Evolutionary conservation across 2,113 vertebrate species (phyloP).

Genomic region (Lepus europaeus): DNA sequence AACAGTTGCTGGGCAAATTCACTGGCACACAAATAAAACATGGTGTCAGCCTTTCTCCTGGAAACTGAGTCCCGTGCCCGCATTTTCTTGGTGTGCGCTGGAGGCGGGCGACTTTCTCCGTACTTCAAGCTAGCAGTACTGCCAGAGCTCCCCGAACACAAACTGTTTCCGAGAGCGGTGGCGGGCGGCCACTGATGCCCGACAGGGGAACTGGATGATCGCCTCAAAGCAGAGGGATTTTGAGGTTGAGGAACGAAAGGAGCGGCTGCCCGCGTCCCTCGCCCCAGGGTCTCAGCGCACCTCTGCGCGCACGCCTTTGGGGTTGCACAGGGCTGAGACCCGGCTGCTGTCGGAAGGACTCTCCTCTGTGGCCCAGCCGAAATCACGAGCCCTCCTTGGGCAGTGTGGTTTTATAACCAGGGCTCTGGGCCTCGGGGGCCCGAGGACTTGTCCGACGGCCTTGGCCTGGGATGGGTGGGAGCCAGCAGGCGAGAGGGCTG

Average conservation of each 20-base stretch:
- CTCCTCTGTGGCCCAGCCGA: background rate
- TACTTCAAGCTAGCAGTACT: background rate
- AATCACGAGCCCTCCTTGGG: background rate
- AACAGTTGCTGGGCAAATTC: background rate
- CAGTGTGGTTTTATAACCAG: background rate
- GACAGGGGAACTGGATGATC: background rate
- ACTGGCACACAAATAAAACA: background rate
- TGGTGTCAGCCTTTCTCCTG: background rate
- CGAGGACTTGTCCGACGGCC: background rate
- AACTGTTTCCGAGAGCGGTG: background rate
- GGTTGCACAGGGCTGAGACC: background rate
- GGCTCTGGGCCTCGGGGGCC: background rate
- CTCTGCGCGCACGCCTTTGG: background rate
- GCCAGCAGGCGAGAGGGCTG: background rate
- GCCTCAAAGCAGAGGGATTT: background rate
- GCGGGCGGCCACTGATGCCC: background rate
- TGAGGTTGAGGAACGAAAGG: background rate
- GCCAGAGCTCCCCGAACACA: background rate
- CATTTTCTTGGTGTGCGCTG: background rate
- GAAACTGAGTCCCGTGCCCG: background rate
- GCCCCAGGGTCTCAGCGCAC: accelerated
- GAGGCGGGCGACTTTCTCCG: background rate
- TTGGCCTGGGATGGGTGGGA: background rate
- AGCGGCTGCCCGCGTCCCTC: too few relatives aligned
- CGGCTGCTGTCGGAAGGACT: background rate